Evolutionary conservation across 2,888 invertebrate species (phyloP).

Genomic region (Lepidocyrtinus sp.): DNA sequence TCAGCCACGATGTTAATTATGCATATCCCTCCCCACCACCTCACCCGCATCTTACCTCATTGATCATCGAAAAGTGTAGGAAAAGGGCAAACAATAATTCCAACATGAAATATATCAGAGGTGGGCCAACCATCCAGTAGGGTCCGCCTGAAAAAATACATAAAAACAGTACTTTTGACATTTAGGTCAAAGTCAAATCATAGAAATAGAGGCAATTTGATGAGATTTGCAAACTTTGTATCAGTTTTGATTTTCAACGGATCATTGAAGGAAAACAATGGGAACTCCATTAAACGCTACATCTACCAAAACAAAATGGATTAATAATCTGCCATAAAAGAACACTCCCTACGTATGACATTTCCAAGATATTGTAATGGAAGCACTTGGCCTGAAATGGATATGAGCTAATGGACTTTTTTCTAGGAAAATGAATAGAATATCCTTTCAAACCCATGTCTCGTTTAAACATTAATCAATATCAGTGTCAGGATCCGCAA

Average conservation of each 20-base stretch:
- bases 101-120: constrained; percentile 56
- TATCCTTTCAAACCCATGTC: neutral
- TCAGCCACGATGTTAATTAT: neutral
- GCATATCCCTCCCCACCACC: too few relatives aligned
- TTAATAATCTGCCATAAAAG: too few relatives aligned
- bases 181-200: constrained; percentile 5
- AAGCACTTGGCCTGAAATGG: neutral
- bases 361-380: too few relatives aligned
- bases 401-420: neutral
- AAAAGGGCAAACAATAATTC: constrained; percentile 44
- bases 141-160: constrained; percentile 30
- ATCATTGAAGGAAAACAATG: neutral
- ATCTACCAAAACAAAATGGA: too few relatives aligned
- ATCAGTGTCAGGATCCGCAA: neutral
- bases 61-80: constrained; percentile 44
- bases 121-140: constrained; percentile 59
- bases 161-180: neutral
- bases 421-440: neutral
- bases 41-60: constrained; percentile 47
- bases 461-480: neutral
- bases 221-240: constrained; percentile 12
- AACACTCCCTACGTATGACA: too few relatives aligned
- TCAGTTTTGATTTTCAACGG: neutral
- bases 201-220: neutral
- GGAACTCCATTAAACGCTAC: too few relatives aligned